Evolutionary conservation across 2,888 invertebrate species (phyloP).

Genomic region (Drosophila diplacantha): DNA sequence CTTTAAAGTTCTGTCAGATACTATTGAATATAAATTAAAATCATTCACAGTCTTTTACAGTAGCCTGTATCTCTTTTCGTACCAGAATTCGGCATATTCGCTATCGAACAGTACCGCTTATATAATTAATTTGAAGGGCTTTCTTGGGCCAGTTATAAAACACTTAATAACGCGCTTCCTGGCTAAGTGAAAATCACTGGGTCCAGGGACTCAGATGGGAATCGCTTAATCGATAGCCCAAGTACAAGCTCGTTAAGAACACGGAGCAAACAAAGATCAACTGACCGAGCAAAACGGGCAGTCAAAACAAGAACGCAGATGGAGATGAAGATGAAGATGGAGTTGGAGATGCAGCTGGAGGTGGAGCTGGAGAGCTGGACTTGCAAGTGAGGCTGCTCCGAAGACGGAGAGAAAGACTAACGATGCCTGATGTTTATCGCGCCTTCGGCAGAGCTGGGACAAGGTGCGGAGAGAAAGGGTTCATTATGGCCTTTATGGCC

Average conservation of each 20-base stretch:
- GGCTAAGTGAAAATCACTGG: slow-evolving; percentile 41
- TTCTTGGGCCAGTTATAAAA: slow-evolving; percentile 49
- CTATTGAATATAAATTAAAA: neutral
- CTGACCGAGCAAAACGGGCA: slow-evolving; percentile 50
- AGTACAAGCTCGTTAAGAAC: slow-evolving; percentile 63
- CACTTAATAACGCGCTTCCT: slow-evolving; percentile 68
- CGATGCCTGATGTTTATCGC: slow-evolving; percentile 65
- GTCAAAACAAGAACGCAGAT: slow-evolving; percentile 50
- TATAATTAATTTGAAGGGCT: slow-evolving; percentile 49
- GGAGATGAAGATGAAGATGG: slow-evolving; percentile 12
- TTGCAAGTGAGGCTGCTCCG: slow-evolving; percentile 7
- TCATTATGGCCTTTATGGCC: slow-evolving; percentile 61
- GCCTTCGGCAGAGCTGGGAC: slow-evolving; percentile 14
- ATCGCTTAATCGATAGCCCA: slow-evolving; percentile 66
- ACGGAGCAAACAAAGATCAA: slow-evolving; percentile 41
- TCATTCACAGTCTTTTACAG: neutral
- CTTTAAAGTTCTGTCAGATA: neutral
- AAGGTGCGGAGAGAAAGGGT: slow-evolving; percentile 49
- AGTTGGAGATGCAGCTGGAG: slow-evolving; percentile 9
- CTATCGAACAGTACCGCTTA: slow-evolving; percentile 3
- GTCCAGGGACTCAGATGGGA: slow-evolving; percentile 45
- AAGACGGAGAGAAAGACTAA: slow-evolving; percentile 52
- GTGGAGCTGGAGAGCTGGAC: slow-evolving; percentile 4
- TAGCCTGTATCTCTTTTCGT: neutral
- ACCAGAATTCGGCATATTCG: neutral